Conservation (phyloP, 2,113 vertebrate genomes). For the Nothocercus julius region DNA sequence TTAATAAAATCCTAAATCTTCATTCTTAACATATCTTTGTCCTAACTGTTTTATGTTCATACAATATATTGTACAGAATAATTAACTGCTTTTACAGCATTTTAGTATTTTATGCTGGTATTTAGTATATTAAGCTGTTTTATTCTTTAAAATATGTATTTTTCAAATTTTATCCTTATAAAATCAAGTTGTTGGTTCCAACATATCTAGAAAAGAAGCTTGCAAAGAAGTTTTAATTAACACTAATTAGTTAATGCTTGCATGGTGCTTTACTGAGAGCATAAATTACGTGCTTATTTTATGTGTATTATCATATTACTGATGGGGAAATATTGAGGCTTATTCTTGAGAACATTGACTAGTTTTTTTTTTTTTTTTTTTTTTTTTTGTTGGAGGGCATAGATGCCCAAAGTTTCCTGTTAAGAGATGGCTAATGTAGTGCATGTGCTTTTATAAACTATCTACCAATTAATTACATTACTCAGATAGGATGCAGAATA, state of each 20-base stretch:
- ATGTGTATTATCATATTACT: background rate
- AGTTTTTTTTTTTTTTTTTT: background rate
- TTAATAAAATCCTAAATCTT: background rate
- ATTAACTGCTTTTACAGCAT: background rate
- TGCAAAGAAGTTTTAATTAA: background rate
- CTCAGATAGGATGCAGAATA: background rate
- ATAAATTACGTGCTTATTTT: background rate
- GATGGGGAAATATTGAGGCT: background rate
- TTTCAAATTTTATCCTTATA: background rate
- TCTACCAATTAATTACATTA: background rate
- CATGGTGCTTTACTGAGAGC: background rate
- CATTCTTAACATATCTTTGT: background rate
- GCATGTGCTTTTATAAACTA: background rate
- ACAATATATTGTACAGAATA: background rate
- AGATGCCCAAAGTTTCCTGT: background rate
- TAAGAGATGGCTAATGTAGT: background rate
- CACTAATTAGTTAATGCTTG: background rate
- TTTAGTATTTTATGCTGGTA: background rate
- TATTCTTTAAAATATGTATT: background rate
- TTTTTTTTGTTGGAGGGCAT: background rate
- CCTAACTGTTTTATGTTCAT: background rate
- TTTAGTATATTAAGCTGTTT: background rate
- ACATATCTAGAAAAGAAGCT: background rate
- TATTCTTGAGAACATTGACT: background rate
- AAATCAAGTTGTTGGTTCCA: background rate